Percentiles rank a stretch among this genome's conserved stretches.
Conservation (phyloP, 1,140 invertebrate species). For the Nomia melanderi region DNA sequence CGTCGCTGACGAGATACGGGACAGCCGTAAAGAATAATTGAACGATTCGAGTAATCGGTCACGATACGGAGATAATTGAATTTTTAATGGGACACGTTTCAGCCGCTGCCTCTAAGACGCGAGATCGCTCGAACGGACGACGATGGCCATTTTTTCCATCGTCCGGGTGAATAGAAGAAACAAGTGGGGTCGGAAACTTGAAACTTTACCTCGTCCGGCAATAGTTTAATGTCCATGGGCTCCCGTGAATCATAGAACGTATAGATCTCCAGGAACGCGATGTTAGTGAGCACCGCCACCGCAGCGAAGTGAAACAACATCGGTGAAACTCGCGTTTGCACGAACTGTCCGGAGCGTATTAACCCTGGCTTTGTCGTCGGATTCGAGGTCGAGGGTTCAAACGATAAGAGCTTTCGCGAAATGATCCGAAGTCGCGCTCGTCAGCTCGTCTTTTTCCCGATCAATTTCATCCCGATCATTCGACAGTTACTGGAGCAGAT, state of each 20-base stretch:
- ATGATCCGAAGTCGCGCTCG: background rate
- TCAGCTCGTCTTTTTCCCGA: background rate
- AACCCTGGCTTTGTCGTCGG: background rate
- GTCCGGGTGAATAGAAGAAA: too few species aligned
- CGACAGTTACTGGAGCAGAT: too few species aligned
- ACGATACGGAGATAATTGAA: too few species aligned
- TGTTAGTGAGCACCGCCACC: constrained; percentile 35
- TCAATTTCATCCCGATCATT: background rate
- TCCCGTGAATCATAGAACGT: background rate
- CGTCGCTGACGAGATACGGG: too few species aligned
- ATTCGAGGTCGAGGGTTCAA: constrained; percentile 41
- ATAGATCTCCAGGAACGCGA: constrained; percentile 45
- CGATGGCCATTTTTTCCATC: too few species aligned
- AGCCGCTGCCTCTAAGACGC: too few species aligned
- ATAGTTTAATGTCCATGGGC: background rate
- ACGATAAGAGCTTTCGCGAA: constrained; percentile 47
- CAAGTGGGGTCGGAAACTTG: background rate
- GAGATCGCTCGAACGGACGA: too few species aligned
- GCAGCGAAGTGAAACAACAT: constrained; percentile 52
- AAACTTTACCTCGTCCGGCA: constrained; percentile 38
- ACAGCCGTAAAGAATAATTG: too few species aligned
- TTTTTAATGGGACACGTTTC: too few species aligned
- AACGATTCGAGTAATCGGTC: too few species aligned
- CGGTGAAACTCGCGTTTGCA: background rate
- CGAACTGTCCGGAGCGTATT: background rate